Conservation (phyloP, 92 coral and sea anemone species). For the Epizoanthus stellaris region DNA sequence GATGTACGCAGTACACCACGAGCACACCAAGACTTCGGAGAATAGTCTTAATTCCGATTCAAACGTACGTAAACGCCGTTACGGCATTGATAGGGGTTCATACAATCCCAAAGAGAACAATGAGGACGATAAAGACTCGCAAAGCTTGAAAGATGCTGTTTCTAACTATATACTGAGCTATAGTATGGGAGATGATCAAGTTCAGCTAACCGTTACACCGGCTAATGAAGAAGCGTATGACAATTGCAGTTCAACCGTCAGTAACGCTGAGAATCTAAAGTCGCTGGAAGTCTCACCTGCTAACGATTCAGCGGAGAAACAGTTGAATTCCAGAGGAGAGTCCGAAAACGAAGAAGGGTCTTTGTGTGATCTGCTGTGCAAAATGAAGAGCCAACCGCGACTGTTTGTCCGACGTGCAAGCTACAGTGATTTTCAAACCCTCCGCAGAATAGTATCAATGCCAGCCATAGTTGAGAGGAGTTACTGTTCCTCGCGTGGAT, state of each 20-base stretch:
- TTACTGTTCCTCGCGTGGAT: neutral
- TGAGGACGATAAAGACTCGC: neutral
- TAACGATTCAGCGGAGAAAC: no score
- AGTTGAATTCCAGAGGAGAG: neutral
- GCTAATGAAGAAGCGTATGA: neutral
- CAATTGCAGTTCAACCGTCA: neutral
- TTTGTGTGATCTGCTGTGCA: neutral
- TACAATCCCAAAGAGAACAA: no score
- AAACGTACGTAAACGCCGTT: no score
- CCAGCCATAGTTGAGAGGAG: neutral
- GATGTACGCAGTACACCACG: no score
- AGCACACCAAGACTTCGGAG: no score
- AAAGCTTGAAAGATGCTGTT: neutral
- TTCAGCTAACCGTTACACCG: neutral
- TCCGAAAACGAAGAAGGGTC: neutral
- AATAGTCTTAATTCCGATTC: no score
- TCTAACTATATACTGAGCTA: constrained; percentile 21
- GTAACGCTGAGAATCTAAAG: neutral
- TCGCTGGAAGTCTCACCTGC: no score
- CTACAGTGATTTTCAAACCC: neutral
- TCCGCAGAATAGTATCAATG: neutral
- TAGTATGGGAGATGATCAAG: neutral
- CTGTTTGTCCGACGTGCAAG: constrained; percentile 4
- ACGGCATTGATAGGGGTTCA: no score
- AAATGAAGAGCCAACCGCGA: neutral